Conservation (phyloP, 2,797 vertebrate species). For the Protosalanx chinensis region DNA sequence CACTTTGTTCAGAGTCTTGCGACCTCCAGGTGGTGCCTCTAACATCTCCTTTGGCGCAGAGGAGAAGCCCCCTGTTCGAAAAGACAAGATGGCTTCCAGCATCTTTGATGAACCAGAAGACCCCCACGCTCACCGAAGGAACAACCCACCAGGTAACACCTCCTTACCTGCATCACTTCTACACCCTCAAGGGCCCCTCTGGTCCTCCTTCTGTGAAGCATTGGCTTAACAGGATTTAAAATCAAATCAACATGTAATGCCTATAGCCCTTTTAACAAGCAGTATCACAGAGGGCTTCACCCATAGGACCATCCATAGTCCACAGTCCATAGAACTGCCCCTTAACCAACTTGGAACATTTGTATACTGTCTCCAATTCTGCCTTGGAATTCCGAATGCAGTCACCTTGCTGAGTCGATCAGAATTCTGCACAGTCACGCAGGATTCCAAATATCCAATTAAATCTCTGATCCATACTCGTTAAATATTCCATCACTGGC, state of each 20-base stretch:
- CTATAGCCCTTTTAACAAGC: too few species aligned
- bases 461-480: background rate
- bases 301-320: too few species aligned
- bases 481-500: background rate
- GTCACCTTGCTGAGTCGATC: background rate
- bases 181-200: background rate
- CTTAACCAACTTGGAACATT: too few species aligned
- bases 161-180: background rate
- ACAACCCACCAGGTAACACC: constrained; percentile 76
- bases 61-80: constrained; percentile 76
- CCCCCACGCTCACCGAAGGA: constrained; percentile 79
- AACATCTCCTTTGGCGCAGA: constrained; percentile 89
- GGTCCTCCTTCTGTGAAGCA: too few species aligned
- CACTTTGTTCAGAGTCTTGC: constrained; percentile 78
- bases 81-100: constrained; percentile 93
- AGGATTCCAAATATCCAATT: background rate
- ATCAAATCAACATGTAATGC: too few species aligned
- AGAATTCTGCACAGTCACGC: background rate
- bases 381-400: background rate
- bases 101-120: constrained; percentile 93
- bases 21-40: constrained; percentile 91
- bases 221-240: background rate
- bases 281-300: too few species aligned
- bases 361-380: too few species aligned
- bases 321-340: too few species aligned